Evolutionary conservation across 2,113 vertebrate genomes (phyloP), one percentile per base, ranked within the genome.

Genomic region (Xenopus laevis): DNA sequence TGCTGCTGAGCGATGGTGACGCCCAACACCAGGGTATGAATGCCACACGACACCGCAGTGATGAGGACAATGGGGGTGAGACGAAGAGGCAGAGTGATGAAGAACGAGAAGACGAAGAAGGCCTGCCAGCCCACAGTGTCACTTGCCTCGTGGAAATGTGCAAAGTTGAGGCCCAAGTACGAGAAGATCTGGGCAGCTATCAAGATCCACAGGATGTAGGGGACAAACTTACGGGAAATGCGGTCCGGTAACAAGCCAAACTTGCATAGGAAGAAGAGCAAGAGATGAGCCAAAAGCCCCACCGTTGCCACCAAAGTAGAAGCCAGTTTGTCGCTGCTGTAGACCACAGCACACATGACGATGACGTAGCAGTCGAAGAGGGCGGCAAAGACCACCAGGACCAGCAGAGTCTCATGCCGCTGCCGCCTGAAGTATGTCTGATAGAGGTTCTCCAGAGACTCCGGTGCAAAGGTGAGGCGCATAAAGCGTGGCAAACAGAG

Each of bases 41-140:
- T 53, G 1, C 84, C 84, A 2, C 94, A 94, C 72, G 94, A 92
- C 71, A 93, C n/a, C 17, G 86, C 74, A 0, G 91, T 89, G 83
- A 98, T 89, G 68, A 94, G 78, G 5, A 95, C 83, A 4, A 98
- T 93, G 61, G 90, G 87, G 40, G 86, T 82, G 80, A 98, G 84
- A 72, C 92, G 86, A 71, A 98, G 86, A 0, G 96, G 96, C 63
- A 96, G 84, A 0, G 94, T 97, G 83, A 98, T 90, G 79, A 98
- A 98, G 84, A 91, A 87, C 72, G 93, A 95, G 89, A 97, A 97
- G 63, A 87, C 80, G 62, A 98, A 98, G 83, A 98, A 98, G 2
- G 90, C 88, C 83, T 95, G 95, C 96, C 96, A 98, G 65, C 95
- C 96, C 71, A 93, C 95, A 0, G 95, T 91, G 88, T 98, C 94